Evolutionary conservation across 64 coral and sea anemone species (phyloP).

Genomic region (Catalaphyllia jardinei): DNA sequence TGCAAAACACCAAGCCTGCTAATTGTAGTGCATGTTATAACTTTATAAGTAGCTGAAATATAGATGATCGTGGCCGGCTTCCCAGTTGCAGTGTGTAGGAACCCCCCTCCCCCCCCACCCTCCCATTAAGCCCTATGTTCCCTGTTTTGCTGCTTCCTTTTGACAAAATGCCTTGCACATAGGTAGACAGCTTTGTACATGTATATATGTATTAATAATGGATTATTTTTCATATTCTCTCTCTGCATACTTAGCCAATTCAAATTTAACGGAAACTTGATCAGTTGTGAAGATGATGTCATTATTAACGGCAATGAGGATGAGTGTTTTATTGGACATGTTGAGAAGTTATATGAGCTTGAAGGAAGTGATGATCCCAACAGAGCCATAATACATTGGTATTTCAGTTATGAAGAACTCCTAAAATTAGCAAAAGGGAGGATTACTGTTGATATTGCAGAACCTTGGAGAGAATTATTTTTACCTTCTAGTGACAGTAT

Average conservation of each 20-base stretch:
- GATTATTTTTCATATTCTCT: neutral
- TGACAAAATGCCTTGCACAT: no score
- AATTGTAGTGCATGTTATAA: neutral
- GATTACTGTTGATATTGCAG: neutral
- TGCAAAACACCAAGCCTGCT: no score
- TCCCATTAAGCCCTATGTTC: no score
- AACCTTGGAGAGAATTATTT: conserved; percentile 41
- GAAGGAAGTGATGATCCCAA: conserved; percentile 22
- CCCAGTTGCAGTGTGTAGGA: neutral
- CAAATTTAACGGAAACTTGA: neutral
- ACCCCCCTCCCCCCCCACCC: no score
- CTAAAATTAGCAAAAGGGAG: neutral
- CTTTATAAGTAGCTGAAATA: no score
- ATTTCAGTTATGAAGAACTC: conserved; percentile 44
- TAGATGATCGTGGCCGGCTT: no score
- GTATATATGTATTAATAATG: no score
- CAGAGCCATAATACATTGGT: conserved; percentile 55
- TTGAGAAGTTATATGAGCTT: conserved; percentile 29
- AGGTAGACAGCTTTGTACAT: no score
- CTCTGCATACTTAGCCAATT: conserved; percentile 14
- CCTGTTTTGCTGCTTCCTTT: no score
- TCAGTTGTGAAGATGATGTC: conserved; percentile 44
- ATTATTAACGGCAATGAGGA: conserved; percentile 16
- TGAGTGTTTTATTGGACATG: conserved; percentile 21
- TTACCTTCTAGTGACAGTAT: conserved; percentile 1